Conservation (phyloP, 1,140 invertebrate genomes). For the Pectinophora gossypiella region DNA sequence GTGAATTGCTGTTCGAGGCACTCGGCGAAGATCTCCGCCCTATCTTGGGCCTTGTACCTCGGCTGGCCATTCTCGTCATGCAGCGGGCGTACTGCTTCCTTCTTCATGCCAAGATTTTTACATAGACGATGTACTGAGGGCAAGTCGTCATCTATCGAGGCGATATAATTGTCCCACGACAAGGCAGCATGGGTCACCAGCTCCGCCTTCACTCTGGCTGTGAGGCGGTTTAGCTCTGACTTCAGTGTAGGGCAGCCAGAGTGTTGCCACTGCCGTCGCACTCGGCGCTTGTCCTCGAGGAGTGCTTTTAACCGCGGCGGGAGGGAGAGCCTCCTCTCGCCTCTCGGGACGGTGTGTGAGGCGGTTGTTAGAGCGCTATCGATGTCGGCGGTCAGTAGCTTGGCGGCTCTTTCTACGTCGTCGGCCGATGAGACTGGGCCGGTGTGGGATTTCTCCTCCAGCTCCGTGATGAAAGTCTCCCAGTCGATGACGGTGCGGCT, state of each 20-base stretch:
- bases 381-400: not conserved
- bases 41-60: slow-evolving; percentile 13
- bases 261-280: slow-evolving; percentile 1
- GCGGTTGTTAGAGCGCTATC: not conserved
- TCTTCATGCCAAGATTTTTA: not conserved
- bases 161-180: slow-evolving; percentile 2
- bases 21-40: slow-evolving; percentile 24
- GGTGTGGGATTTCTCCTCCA: not conserved
- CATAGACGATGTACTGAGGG: slow-evolving; percentile 10
- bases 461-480: not conserved
- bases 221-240: slow-evolving; percentile 3
- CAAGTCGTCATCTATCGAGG: slow-evolving; percentile 1
- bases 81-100: slow-evolving; percentile 12
- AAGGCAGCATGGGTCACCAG: not conserved
- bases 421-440: not conserved
- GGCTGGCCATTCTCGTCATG: slow-evolving; percentile 5
- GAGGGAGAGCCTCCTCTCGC: not conserved
- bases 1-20: slow-evolving; percentile 21
- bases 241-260: slow-evolving; percentile 12
- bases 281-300: slow-evolving; percentile 3
- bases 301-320: not conserved
- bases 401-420: not conserved
- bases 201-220: not conserved
- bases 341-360: not conserved
- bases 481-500: not conserved